phyloP scores from a whole-genome alignment of 2,113 vertebrate genomes.

The Phalacrocorax brasilianus region DNA sequence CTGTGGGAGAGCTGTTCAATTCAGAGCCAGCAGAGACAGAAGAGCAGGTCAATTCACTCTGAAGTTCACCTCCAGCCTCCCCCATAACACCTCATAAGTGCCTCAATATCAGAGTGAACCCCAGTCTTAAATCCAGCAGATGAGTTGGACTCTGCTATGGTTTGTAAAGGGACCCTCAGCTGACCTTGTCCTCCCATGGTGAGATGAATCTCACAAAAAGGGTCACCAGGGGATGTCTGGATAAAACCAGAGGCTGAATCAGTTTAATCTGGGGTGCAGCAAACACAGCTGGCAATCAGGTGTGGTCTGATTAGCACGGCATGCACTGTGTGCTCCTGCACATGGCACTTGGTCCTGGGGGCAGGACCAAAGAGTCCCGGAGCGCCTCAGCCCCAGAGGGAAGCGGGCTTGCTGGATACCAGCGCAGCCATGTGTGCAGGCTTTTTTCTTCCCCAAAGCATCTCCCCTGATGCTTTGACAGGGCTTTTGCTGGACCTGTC shows the following conservation, averaged over 20 bases:
- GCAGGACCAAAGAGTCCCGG: rapidly evolving
- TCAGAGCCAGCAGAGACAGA: neutral
- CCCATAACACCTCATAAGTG: no score
- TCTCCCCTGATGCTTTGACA: neutral
- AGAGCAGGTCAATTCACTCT: neutral
- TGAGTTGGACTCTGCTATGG: neutral
- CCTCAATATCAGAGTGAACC: neutral
- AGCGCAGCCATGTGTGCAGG: neutral
- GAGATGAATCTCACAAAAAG: neutral
- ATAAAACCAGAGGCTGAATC: neutral
- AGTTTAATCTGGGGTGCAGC: neutral
- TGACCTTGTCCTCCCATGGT: neutral
- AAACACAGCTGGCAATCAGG: neutral
- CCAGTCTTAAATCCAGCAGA: neutral
- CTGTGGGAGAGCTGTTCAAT: neutral
- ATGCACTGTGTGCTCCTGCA: neutral
- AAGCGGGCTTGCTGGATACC: neutral
- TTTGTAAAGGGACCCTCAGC: neutral
- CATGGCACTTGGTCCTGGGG: neutral
- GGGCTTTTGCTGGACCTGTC: neutral
- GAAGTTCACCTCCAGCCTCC: neutral
- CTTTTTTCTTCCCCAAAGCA: neutral
- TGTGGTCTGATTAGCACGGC: neutral
- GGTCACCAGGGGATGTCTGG: neutral
- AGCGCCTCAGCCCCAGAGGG: neutral